A percentile compares a stretch with the other conserved stretches of the same genome.
phyloP scores from a whole-genome alignment of 2,113 vertebrate genomes.

The Triplophysa dalaica region DNA sequence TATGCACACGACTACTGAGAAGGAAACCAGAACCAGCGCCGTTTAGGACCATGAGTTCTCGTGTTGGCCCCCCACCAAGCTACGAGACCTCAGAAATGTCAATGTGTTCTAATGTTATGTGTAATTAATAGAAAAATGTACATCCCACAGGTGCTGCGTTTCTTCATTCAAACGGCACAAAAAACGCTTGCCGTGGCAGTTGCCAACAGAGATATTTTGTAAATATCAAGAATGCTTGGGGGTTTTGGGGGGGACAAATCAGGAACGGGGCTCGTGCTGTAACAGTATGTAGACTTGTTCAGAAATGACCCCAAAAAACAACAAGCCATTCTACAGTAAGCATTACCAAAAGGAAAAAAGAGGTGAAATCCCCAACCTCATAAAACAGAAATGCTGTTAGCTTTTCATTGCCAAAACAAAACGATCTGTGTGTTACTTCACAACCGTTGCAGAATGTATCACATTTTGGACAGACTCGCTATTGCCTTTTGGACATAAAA shows the following conservation, averaged over 20 bases:
- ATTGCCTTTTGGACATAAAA: conserved; percentile 6
- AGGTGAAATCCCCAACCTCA: conserved; percentile 4
- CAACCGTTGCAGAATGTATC: conserved; percentile 61
- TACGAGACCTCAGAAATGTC: conserved; percentile 32
- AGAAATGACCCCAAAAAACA: neutral
- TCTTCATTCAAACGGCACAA: conserved; percentile 19
- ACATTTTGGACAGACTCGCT: conserved; percentile 74
- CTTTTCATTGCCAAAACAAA: conserved; percentile 9
- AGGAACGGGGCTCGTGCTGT: neutral
- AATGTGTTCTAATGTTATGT: conserved; percentile 37
- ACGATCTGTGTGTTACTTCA: conserved; percentile 16
- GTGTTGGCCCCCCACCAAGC: conserved; percentile 62
- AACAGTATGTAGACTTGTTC: neutral
- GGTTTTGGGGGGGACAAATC: neutral
- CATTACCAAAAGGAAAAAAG: neutral
- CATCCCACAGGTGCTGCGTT: conserved; percentile 38
- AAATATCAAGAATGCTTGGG: neutral
- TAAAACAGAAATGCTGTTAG: conserved; percentile 7
- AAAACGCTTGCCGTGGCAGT: neutral
- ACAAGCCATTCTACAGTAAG: neutral
- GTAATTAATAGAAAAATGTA: conserved; percentile 40
- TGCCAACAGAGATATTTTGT: conserved; percentile 24
- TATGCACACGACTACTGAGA: conserved; percentile 56
- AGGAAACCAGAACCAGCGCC: conserved; percentile 34
- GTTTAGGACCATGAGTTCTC: conserved; percentile 57